Conservation (phyloP, 2,888 invertebrate genomes). For the Eremobia ochroleuca region DNA sequence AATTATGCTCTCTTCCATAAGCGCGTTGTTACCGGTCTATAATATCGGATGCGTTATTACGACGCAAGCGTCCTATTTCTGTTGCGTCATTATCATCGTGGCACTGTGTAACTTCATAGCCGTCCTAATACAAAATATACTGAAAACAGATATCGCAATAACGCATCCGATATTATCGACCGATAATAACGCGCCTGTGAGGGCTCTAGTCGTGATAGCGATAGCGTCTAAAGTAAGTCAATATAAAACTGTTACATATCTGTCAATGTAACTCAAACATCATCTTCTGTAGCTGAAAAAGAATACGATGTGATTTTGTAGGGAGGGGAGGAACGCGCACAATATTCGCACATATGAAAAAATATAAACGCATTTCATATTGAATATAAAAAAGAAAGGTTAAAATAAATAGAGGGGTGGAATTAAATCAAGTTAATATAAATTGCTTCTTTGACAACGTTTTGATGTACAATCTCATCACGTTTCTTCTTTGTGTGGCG, state of each 20-base stretch:
- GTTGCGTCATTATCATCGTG: too few relatives aligned
- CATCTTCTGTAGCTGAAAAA: conserved; percentile 6
- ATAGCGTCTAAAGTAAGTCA: neutral
- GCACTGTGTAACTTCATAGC: too few relatives aligned
- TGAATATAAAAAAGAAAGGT: conserved; percentile 30
- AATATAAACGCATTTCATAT: conserved; percentile 26
- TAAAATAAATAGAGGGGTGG: conserved; percentile 17
- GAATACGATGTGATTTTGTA: conserved; percentile 13
- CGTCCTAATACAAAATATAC: too few relatives aligned
- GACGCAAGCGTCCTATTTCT: too few relatives aligned
- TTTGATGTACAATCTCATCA: conserved; percentile 33
- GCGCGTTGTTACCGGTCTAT: too few relatives aligned
- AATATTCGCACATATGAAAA: conserved; percentile 25
- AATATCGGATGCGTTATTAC: too few relatives aligned
- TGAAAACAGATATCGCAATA: too few relatives aligned
- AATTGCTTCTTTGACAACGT: conserved; percentile 53
- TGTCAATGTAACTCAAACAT: neutral
- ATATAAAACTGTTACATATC: neutral
- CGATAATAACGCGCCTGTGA: neutral
- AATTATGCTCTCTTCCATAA: too few relatives aligned
- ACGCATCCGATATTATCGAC: neutral
- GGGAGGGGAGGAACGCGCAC: neutral
- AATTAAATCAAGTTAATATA: conserved; percentile 50
- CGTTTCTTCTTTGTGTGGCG: conserved; percentile 5
- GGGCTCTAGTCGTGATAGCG: neutral